A percentile compares a stretch with the other conserved stretches of the same genome.
Evolutionary conservation across 1,140 invertebrate genomes (phyloP).

Genomic region (Tyrophagus putrescentiae): DNA sequence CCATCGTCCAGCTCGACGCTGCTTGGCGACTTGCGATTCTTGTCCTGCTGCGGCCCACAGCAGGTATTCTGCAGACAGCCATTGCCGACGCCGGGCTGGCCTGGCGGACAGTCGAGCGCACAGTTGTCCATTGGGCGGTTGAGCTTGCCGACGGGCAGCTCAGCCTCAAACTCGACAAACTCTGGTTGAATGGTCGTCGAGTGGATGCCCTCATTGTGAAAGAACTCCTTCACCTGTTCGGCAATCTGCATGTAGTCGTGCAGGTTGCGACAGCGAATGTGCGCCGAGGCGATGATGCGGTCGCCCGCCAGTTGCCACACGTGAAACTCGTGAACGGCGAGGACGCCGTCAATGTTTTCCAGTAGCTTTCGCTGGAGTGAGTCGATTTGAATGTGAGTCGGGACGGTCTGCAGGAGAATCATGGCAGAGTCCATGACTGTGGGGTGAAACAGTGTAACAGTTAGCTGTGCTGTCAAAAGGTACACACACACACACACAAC

Average conservation of each 20-base stretch:
- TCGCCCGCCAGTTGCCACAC: constrained; percentile 44
- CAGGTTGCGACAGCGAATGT: constrained; percentile 39
- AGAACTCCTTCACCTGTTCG: constrained; percentile 73
- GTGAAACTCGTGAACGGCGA: constrained; percentile 44
- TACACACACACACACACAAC: constrained; percentile 32
- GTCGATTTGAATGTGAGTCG: constrained; percentile 39
- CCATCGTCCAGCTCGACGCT: neutral
- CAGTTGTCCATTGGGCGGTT: neutral
- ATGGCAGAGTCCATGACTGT: constrained; percentile 38
- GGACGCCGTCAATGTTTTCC: constrained; percentile 39
- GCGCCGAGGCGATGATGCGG: constrained; percentile 42
- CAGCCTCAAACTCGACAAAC: constrained; percentile 31
- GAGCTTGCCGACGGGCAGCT: constrained; percentile 9
- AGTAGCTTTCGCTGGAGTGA: constrained; percentile 36
- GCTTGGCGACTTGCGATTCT: neutral
- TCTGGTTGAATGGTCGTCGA: constrained; percentile 46
- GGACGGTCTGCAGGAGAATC: constrained; percentile 44
- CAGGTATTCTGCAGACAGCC: constrained; percentile 13
- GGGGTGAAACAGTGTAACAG: constrained; percentile 28
- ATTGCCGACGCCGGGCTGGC: neutral
- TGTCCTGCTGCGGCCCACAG: constrained; percentile 12
- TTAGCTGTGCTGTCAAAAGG: neutral
- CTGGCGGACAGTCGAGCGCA: constrained; percentile 8
- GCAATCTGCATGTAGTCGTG: constrained; percentile 40
- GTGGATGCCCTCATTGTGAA: constrained; percentile 44